A percentile compares a stretch with the other conserved stretches of the same genome.
Evolutionary conservation across 2,888 invertebrate species (phyloP).

Genomic region (Syritta pipiens): DNA sequence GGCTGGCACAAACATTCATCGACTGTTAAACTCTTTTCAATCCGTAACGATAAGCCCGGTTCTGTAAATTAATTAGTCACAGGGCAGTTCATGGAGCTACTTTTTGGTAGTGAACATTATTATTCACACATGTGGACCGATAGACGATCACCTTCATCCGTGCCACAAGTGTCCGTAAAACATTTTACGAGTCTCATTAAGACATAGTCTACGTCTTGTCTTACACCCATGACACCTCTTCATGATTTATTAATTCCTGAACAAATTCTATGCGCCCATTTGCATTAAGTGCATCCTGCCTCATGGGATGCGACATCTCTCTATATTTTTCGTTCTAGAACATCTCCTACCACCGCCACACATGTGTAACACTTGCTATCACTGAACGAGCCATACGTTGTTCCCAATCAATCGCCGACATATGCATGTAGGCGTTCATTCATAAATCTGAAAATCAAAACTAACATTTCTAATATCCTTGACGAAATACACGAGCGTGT

Average conservation of each 20-base stretch:
- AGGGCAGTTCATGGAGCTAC: neutral
- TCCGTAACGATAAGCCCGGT: too few species aligned
- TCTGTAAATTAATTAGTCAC: slow-evolving; percentile 17
- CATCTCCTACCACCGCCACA: slow-evolving; percentile 45
- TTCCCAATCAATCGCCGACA: slow-evolving; percentile 56
- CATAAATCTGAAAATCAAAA: slow-evolving; percentile 67
- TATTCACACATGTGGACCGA: slow-evolving; percentile 21
- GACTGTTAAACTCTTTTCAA: too few species aligned
- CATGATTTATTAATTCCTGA: slow-evolving; percentile 70
- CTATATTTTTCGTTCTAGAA: slow-evolving; percentile 24
- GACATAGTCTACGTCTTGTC: slow-evolving; percentile 51
- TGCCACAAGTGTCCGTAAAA: slow-evolving; percentile 28
- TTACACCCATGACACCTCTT: slow-evolving; percentile 51
- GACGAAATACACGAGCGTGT: slow-evolving; percentile 59
- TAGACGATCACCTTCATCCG: too few species aligned
- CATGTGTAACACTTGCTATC: slow-evolving; percentile 57
- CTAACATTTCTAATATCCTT: slow-evolving; percentile 60
- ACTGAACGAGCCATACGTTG: slow-evolving; percentile 34
- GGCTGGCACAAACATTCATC: too few species aligned
- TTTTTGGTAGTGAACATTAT: slow-evolving; percentile 1
- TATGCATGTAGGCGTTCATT: slow-evolving; percentile 43
- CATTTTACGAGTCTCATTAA: slow-evolving; percentile 56
- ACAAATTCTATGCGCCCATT: slow-evolving; percentile 54
- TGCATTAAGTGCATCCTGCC: slow-evolving; percentile 64
- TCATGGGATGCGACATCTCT: slow-evolving; percentile 14